Evolutionary conservation across 2,113 vertebrate genomes (phyloP).

Genomic region (Phodopus roborovskii): DNA sequence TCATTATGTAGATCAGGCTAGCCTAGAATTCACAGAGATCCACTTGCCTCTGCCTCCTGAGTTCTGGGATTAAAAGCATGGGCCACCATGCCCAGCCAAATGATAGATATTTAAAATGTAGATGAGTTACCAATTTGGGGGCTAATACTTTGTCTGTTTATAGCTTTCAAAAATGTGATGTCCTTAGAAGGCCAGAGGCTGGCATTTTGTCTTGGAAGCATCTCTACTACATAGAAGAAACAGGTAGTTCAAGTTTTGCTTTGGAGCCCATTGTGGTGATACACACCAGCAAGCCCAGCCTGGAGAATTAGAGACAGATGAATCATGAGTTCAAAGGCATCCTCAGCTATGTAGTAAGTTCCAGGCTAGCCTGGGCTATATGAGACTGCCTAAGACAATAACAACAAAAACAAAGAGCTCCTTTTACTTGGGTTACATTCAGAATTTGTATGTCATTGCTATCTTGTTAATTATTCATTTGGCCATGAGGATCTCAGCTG

Average conservation of each 20-base stretch:
- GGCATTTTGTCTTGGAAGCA: background rate
- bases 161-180: background rate
- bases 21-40: background rate
- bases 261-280: background rate
- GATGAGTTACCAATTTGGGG: background rate
- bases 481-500: background rate
- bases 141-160: conserved; percentile 8
- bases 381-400: background rate
- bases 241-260: conserved; percentile 8
- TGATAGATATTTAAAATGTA: conserved; percentile 32
- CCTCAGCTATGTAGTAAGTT: background rate
- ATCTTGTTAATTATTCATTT: background rate
- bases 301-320: background rate
- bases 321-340: background rate
- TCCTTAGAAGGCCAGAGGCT: conserved; percentile 5
- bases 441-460: background rate
- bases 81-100: background rate
- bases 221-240: background rate
- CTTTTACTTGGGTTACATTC: conserved; percentile 36
- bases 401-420: background rate
- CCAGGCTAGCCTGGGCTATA: background rate
- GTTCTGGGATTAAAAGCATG: background rate
- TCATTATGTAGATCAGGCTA: background rate
- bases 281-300: background rate
- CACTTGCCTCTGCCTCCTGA: background rate